Evolutionary conservation across 2,113 vertebrate species (phyloP).

Genomic region (Xenopus laevis): DNA sequence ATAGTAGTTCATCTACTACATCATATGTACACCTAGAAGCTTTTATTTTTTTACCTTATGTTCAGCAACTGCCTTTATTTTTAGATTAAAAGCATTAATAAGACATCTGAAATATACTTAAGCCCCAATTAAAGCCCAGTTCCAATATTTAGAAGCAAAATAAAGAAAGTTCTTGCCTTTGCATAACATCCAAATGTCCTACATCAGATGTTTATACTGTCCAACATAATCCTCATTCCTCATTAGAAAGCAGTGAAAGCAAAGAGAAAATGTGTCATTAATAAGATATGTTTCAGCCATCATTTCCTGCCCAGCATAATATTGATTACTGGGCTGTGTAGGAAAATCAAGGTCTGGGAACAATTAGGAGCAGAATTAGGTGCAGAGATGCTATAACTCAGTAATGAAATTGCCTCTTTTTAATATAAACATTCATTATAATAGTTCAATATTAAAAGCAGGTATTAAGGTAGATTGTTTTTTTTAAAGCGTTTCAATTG

Average conservation of each 20-base stretch:
- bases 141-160: background rate
- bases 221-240: background rate
- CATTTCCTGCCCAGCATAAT: background rate
- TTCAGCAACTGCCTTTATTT: background rate
- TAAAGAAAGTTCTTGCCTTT: background rate
- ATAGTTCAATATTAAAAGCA: no score
- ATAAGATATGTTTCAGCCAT: background rate
- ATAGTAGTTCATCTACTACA: no score
- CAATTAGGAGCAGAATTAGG: background rate
- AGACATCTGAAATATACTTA: background rate
- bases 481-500: no score
- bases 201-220: background rate
- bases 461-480: no score
- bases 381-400: background rate
- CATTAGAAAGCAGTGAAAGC: background rate
- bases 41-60: no score
- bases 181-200: background rate
- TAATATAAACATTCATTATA: background rate
- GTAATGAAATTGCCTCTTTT: background rate
- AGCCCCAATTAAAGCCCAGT: background rate
- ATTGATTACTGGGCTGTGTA: background rate
- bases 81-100: slow-evolving; percentile 1
- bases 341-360: background rate
- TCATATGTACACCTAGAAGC: no score
- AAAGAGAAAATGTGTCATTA: background rate